phyloP scores from a whole-genome alignment of 2,113 vertebrate genomes.

The Hoplias malabaricus region DNA sequence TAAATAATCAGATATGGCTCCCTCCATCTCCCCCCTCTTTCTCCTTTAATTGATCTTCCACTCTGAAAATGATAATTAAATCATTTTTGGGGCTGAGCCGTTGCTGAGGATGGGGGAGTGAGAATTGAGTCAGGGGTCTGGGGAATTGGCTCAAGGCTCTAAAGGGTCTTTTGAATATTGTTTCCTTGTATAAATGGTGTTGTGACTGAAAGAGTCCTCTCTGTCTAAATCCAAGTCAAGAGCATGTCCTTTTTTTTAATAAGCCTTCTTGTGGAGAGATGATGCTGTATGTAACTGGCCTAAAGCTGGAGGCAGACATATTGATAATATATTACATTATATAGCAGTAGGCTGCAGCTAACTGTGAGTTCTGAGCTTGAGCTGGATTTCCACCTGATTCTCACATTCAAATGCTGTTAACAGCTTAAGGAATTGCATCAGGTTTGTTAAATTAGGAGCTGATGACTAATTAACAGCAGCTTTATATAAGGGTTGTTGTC shows the following conservation, averaged over 20 bases:
- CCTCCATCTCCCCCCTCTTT: constrained; percentile 80
- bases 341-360: too few relatives aligned
- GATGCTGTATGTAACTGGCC: too few relatives aligned
- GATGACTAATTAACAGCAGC: too few relatives aligned
- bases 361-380: too few relatives aligned
- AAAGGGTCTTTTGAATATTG: constrained; percentile 34
- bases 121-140: constrained; percentile 62
- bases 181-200: constrained; percentile 36
- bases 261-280: too few relatives aligned
- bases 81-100: constrained; percentile 86
- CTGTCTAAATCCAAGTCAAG: constrained; percentile 49
- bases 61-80: constrained; percentile 95
- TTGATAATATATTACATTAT: too few relatives aligned
- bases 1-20: constrained; percentile 95
- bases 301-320: too few relatives aligned
- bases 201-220: constrained; percentile 52
- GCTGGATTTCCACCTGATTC: too few relatives aligned
- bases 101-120: constrained; percentile 68
- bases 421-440: too few relatives aligned
- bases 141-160: constrained; percentile 41
- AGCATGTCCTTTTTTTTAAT: not conserved
- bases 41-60: constrained; percentile 94
- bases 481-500: too few relatives aligned
- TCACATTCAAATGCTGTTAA: too few relatives aligned
- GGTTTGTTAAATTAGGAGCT: too few relatives aligned